A percentile compares a stretch with the other conserved stretches of the same genome.
These are phyloP conservation scores for Philonicus albiceps DNA, from an alignment of 2,888 invertebrate species.

Conservation along the genomic window DNA sequence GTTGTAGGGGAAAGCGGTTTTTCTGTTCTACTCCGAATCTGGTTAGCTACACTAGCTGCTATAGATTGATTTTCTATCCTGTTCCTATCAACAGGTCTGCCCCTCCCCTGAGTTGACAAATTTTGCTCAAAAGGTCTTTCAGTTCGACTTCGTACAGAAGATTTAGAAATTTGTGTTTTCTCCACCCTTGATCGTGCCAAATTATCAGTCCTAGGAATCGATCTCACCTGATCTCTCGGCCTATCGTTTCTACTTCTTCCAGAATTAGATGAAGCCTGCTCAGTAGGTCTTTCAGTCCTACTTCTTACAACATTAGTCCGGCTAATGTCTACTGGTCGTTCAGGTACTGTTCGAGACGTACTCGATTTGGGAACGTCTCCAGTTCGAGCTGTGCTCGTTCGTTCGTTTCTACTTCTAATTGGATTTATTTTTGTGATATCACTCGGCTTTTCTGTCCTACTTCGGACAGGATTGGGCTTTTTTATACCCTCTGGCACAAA, in stretches of 20 bases:
- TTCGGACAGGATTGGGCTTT: not conserved
- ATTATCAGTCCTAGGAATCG: not conserved
- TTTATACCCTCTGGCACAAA: conserved; percentile 5
- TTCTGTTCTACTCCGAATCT: not conserved
- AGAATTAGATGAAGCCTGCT: not conserved
- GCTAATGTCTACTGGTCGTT: not conserved
- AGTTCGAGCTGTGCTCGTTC: not conserved
- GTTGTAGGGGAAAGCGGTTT: not conserved
- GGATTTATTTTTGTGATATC: not conserved
- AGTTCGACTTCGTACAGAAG: not conserved
- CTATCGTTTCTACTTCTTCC: not conserved
- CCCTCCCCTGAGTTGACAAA: not conserved
- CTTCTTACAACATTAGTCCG: not conserved
- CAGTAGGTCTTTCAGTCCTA: not conserved
- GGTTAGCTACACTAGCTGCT: not conserved
- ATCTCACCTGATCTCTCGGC: not conserved
- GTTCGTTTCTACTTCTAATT: not conserved
- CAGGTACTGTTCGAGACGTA: not conserved
- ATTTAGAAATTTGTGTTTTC: not conserved
- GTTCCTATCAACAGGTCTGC: not conserved
- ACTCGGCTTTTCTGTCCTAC: conserved; percentile 9
- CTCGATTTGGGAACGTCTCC: not conserved
- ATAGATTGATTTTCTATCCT: not conserved
- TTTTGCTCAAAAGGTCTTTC: not conserved
- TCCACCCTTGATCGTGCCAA: not conserved